Conservation (phyloP, 2,797 vertebrate genomes). For the Parotocinclus haroldoi region DNA sequence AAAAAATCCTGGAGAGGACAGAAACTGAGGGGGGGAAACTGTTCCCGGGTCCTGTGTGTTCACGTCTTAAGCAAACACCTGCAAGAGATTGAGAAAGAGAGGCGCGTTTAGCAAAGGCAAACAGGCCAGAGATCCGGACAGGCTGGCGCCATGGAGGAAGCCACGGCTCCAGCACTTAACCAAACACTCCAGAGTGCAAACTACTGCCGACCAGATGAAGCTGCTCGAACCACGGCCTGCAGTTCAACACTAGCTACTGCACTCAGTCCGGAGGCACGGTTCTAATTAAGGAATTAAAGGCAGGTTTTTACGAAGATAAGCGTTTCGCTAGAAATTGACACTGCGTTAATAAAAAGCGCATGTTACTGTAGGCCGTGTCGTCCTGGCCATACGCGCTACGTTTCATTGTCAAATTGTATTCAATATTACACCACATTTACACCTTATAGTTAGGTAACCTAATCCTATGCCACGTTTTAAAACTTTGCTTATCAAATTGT, state of each 20-base stretch:
- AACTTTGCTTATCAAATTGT: too few species aligned
- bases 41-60: slow-evolving; percentile 74
- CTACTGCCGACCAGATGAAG: slow-evolving; percentile 91
- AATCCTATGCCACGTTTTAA: too few species aligned
- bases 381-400: too few species aligned
- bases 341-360: too few species aligned
- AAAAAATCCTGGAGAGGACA: slow-evolving; percentile 70
- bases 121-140: slow-evolving; percentile 94
- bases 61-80: slow-evolving; percentile 89
- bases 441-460: too few species aligned
- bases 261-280: slow-evolving; percentile 11
- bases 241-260: slow-evolving; percentile 32
- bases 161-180: slow-evolving; percentile 96
- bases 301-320: background rate
- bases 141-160: slow-evolving; percentile 97
- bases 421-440: too few species aligned
- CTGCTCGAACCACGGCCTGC: slow-evolving; percentile 60
- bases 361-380: too few species aligned
- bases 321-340: too few species aligned
- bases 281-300: slow-evolving; percentile 23
- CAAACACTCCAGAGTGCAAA: slow-evolving; percentile 90
- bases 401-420: too few species aligned
- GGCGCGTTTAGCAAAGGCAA: slow-evolving; percentile 90
- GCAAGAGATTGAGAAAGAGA: slow-evolving; percentile 92
- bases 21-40: slow-evolving; percentile 49